These are phyloP conservation scores for Pyxicephalus adspersus DNA, from an alignment of 2,113 vertebrate genomes.

Conservation along the genomic window DNA sequence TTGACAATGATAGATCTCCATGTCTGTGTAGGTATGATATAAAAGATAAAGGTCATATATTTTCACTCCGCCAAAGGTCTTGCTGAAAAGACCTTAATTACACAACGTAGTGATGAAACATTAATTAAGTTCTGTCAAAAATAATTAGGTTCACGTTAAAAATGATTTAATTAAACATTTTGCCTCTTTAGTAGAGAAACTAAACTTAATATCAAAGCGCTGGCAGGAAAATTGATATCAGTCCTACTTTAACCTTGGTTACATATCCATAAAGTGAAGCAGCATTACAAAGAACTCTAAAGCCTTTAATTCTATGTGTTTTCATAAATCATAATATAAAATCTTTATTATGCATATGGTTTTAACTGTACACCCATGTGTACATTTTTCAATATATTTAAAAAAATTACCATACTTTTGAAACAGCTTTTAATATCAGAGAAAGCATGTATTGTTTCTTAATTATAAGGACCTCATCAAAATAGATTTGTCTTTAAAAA, in stretches of 20 bases:
- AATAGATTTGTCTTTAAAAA: too few species aligned
- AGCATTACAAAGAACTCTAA: conserved; percentile 21
- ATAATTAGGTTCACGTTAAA: conserved; percentile 95
- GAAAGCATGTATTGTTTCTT: too few species aligned
- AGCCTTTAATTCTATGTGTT: neutral
- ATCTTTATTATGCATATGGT: too few species aligned
- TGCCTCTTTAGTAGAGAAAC: conserved; percentile 80
- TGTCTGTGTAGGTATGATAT: conserved; percentile 87
- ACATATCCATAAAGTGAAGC: conserved; percentile 44
- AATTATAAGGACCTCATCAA: too few species aligned
- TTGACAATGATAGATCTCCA: conserved; percentile 93
- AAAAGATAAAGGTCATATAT: conserved; percentile 96
- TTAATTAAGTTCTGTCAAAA: conserved; percentile 98
- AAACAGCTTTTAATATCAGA: too few species aligned
- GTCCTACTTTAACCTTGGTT: conserved; percentile 88
- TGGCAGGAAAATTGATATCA: conserved; percentile 92
- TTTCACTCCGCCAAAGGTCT: conserved; percentile 90
- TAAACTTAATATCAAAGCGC: conserved; percentile 77
- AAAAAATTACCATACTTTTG: too few species aligned
- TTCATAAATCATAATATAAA: neutral
- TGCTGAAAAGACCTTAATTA: conserved; percentile 96
- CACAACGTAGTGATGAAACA: conserved; percentile 93
- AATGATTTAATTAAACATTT: conserved; percentile 92
- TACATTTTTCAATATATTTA: too few species aligned
- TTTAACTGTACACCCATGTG: too few species aligned